These are phyloP conservation scores for Sinonovacula constricta DNA, from an alignment of 1,140 invertebrate genomes.

Conservation along the genomic window DNA sequence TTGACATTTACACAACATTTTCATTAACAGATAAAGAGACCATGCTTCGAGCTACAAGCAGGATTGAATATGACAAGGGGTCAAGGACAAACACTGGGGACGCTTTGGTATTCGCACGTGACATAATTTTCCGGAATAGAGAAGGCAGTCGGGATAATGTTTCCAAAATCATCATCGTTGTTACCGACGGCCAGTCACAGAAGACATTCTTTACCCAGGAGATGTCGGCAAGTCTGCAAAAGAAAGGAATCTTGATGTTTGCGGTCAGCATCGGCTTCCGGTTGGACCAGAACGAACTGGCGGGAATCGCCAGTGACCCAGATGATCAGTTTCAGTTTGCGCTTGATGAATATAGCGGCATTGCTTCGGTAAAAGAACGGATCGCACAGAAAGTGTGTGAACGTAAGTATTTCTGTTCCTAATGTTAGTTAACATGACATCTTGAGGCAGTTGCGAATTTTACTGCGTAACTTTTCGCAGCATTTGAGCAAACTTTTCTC, in stretches of 20 bases:
- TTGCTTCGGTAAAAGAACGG: constrained; percentile 26
- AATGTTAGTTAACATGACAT: no score
- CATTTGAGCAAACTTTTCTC: no score
- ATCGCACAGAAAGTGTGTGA: no score
- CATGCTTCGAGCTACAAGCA: constrained; percentile 36
- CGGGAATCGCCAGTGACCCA: constrained; percentile 42
- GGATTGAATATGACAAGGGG: constrained; percentile 48
- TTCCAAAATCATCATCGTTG: constrained; percentile 65
- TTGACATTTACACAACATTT: neutral
- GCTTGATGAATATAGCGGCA: constrained; percentile 32
- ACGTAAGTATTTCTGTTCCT: no score
- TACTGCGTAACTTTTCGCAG: no score
- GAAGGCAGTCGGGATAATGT: constrained; percentile 53
- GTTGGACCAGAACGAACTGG: constrained; percentile 37
- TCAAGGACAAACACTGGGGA: constrained; percentile 43
- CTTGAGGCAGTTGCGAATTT: no score
- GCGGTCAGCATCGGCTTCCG: constrained; percentile 40
- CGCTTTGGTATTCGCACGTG: constrained; percentile 23
- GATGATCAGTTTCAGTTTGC: constrained; percentile 16
- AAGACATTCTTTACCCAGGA: constrained; percentile 53
- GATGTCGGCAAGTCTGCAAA: constrained; percentile 25
- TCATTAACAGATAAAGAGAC: constrained; percentile 29
- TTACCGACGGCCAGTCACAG: constrained; percentile 70
- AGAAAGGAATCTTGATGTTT: constrained; percentile 35
- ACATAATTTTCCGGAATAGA: constrained; percentile 28